phyloP scores from a whole-genome alignment of 2,113 vertebrate genomes.

The Tringa solitaria region DNA sequence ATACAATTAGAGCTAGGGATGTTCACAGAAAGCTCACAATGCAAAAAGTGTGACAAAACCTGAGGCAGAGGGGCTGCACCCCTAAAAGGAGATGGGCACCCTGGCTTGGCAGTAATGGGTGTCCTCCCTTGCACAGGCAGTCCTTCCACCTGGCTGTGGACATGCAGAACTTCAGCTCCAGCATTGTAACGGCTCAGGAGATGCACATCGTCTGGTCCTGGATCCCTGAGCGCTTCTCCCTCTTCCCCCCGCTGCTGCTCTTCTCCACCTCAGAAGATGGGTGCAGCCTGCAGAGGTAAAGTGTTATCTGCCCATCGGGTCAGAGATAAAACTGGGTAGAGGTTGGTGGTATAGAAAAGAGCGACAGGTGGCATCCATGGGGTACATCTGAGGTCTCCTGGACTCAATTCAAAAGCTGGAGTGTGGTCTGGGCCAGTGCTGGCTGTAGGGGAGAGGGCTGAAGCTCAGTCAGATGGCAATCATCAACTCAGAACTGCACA shows the following conservation, averaged over 20 bases:
- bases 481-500: rapidly evolving
- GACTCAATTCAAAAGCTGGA: rapidly evolving
- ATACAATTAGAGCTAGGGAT: too few relatives aligned
- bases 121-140: constrained; percentile 54
- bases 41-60: not conserved
- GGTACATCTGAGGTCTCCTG: not conserved
- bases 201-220: constrained; percentile 89
- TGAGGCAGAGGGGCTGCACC: not conserved
- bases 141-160: constrained; percentile 76
- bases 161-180: constrained; percentile 78
- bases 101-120: not conserved
- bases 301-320: rapidly evolving
- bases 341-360: not conserved
- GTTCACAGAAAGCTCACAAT: not conserved
- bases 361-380: rapidly evolving
- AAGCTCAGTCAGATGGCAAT: not conserved
- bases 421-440: rapidly evolving
- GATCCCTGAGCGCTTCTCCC: constrained; percentile 87
- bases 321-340: not conserved
- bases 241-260: constrained; percentile 79
- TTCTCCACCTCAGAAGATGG: constrained; percentile 78
- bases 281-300: constrained; percentile 81
- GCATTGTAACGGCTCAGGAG: constrained; percentile 77
- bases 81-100: not conserved
- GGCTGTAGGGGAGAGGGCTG: not conserved